Evolutionary conservation across 2,113 vertebrate species (phyloP), one percentile per base, ranked within the genome.

Genomic region (Sorex araneus): DNA sequence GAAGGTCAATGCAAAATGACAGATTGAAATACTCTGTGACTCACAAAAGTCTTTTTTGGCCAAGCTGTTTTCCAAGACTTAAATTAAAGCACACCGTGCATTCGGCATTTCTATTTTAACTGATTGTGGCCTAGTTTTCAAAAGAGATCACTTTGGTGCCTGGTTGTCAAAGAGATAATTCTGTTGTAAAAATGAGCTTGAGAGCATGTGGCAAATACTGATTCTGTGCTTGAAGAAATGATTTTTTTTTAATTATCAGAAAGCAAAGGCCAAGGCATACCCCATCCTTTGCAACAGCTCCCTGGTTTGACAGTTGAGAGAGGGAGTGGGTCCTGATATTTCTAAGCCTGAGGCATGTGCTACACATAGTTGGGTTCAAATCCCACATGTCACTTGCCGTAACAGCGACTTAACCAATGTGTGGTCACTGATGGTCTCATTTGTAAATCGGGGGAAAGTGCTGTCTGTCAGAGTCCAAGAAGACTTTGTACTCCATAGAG

Each of bases 1-100:
- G 91, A 96, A 97, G 97, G 97, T 97, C 97, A 97, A 97, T 96
- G 93, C 84, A 90, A 94, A 95, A 96, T 97, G 97, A 97, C 96
- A 97, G 96, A 95, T 94, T 97, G 97, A 97, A 98, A 97, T 94
- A 95, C 50, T 2, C 0, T 85, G 4, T 97, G 95, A 97, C 94
- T 97, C 80, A 82, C 6, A 97, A 97, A 97, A 97, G 94, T 91
- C 97, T 97, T 96, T 93, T 95, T 97, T 96, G 92, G 96, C 88
- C 94, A 96, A 96, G 91, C 86, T 94, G 90, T 96, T 97, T 96
- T 94, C 92, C 69, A 94, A 10, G 8, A 96, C 91, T 93, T 94
- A 96, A 95, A 97, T 96, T 97, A 96, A 98, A 96, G 86, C 84
- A 87, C 87, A 96, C 78, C 92, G 97, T 96, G 94, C 87, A 12